Conservation (phyloP, 2,113 vertebrate species). For the Perca schrenkii region DNA sequence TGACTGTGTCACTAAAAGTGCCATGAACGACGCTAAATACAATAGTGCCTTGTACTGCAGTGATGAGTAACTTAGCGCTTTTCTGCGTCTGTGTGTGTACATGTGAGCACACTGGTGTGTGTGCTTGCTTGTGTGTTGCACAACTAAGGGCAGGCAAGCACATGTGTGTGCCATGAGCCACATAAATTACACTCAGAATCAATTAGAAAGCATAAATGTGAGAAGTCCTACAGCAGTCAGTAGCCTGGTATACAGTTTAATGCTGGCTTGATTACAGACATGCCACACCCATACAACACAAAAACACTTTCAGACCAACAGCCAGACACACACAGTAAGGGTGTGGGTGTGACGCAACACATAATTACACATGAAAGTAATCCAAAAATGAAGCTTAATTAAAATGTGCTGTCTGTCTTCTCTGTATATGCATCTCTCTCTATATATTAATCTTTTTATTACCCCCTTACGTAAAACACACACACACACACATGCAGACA, state of each 20-base stretch:
- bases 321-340: constrained; percentile 15
- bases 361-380: constrained; percentile 54
- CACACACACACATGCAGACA: background rate
- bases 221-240: constrained; percentile 44
- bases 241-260: constrained; percentile 35
- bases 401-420: constrained; percentile 9
- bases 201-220: constrained; percentile 64
- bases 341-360: constrained; percentile 49
- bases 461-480: background rate
- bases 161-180: constrained; percentile 44
- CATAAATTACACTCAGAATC: constrained; percentile 69
- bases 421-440: constrained; percentile 5
- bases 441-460: constrained; percentile 1
- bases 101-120: background rate
- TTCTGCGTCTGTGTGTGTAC: background rate
- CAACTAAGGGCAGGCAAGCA: constrained; percentile 39
- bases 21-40: constrained; percentile 55
- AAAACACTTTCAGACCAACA: background rate
- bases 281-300: constrained; percentile 54
- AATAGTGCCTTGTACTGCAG: constrained; percentile 64
- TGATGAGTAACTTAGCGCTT: constrained; percentile 56
- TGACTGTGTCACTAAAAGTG: constrained; percentile 66
- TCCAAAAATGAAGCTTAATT: constrained; percentile 57
- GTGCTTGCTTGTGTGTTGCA: constrained; percentile 19
- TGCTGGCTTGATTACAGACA: constrained; percentile 46